Percentiles rank a stretch among this genome's conserved stretches.
Evolutionary conservation across 1,140 invertebrate species (phyloP).

Genomic region (Pogonomyrmex barbatus): DNA sequence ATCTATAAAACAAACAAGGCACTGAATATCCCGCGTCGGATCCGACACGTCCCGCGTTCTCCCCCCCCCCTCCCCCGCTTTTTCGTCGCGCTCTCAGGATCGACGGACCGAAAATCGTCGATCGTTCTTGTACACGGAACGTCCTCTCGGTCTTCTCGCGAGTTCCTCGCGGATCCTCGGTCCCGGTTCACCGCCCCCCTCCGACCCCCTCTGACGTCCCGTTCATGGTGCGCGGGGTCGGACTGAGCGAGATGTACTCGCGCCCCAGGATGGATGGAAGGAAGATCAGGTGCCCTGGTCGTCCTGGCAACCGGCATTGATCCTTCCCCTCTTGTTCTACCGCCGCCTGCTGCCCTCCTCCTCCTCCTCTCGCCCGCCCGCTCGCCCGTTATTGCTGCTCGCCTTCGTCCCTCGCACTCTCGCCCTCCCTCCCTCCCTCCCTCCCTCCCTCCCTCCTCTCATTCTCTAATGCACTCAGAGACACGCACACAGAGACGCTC

Average conservation of each 20-base stretch:
- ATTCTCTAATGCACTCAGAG: constrained; percentile 34
- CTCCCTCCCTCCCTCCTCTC: not conserved
- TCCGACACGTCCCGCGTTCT: not conserved
- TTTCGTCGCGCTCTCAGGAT: not conserved
- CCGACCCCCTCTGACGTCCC: not conserved
- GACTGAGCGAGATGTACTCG: constrained; percentile 75
- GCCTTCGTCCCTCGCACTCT: constrained; percentile 44
- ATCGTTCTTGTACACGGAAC: not conserved
- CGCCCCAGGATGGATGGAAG: constrained; percentile 83
- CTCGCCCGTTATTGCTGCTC: constrained; percentile 62
- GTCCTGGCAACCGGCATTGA: constrained; percentile 85
- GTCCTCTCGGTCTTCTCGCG: not conserved
- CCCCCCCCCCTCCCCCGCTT: no score
- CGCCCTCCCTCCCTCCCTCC: constrained; percentile 54
- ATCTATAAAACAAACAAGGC: not conserved
- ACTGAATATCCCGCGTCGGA: not conserved
- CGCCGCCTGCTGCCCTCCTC: constrained; percentile 51
- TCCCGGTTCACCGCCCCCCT: not conserved
- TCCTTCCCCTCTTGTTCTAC: constrained; percentile 81
- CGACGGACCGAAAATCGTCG: not conserved
- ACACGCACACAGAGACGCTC: constrained; percentile 28
- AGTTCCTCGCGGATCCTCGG: constrained; percentile 17
- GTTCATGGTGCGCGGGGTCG: constrained; percentile 45
- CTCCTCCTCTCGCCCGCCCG: constrained; percentile 61
- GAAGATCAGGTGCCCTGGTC: constrained; percentile 83